Conservation (phyloP, 2,888 invertebrate genomes). For the Margaritifera margaritifera region DNA sequence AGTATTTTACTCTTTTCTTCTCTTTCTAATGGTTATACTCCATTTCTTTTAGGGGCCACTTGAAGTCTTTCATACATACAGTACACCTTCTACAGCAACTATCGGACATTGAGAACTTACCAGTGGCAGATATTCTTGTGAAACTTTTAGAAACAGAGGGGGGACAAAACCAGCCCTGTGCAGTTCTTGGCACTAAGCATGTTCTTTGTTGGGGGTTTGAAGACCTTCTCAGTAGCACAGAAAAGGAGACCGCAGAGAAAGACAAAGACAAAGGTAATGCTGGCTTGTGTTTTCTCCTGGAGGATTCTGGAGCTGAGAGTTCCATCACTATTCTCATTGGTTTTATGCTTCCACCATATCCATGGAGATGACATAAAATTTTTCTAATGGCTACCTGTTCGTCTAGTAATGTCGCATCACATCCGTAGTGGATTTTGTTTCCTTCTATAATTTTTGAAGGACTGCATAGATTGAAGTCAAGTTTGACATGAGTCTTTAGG, state of each 20-base stretch:
- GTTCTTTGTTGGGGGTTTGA: constrained; percentile 69
- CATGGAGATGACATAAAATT: too few relatives aligned
- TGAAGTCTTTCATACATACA: constrained; percentile 68
- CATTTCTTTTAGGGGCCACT: constrained; percentile 59
- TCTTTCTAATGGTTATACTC: neutral
- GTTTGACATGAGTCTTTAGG: too few relatives aligned
- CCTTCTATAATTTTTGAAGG: too few relatives aligned
- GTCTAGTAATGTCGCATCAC: too few relatives aligned
- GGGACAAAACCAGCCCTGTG: constrained; percentile 61
- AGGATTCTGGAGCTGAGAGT: too few relatives aligned
- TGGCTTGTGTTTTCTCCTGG: neutral
- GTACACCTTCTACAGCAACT: constrained; percentile 65
- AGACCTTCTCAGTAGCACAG: constrained; percentile 57
- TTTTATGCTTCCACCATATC: too few relatives aligned
- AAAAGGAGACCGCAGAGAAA: constrained; percentile 56
- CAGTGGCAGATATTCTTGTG: constrained; percentile 61
- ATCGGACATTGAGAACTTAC: constrained; percentile 50
- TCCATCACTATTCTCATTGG: constrained; percentile 4
- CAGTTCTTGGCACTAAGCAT: constrained; percentile 63
- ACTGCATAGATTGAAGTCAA: too few relatives aligned
- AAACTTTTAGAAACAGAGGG: constrained; percentile 65
- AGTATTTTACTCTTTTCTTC: neutral
- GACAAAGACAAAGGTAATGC: constrained; percentile 42
- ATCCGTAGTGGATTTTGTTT: too few relatives aligned
- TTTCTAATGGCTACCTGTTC: too few relatives aligned